These are phyloP conservation scores for Microcebus jonahi DNA, from an alignment of 2,113 vertebrate species.

Conservation along the genomic window DNA sequence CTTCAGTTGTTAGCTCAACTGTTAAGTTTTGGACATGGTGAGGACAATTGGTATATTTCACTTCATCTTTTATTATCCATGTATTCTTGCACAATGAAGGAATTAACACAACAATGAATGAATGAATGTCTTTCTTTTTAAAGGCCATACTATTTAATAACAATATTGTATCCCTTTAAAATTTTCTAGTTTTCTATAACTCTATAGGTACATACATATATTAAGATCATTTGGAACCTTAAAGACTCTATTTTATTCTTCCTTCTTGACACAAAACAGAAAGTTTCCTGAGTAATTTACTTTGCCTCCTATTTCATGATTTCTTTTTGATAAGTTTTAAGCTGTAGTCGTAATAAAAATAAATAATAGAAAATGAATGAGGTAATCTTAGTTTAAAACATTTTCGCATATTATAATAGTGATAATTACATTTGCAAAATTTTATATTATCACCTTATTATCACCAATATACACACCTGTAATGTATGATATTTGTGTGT, in stretches of 20 bases:
- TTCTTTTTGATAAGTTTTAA: background rate
- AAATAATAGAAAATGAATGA: background rate
- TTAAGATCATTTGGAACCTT: background rate
- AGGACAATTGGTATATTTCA: background rate
- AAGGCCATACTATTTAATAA: background rate
- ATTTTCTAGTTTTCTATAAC: background rate
- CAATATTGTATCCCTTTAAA: background rate
- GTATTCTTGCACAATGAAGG: background rate
- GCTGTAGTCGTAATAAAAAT: background rate
- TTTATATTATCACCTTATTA: background rate
- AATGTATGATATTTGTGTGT: background rate
- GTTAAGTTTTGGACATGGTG: background rate
- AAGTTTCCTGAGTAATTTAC: background rate
- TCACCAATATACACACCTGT: background rate
- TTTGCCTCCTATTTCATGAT: background rate
- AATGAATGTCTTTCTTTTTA: background rate
- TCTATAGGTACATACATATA: background rate
- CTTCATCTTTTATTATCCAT: background rate
- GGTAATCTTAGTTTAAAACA: background rate
- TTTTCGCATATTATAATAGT: background rate
- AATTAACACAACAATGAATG: background rate
- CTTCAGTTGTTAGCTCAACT: background rate
- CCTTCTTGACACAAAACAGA: background rate
- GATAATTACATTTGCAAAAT: background rate
- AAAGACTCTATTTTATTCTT: background rate